Base-by-base conservation (phyloP, 2,888 invertebrate genomes). In the Ctena decussata region DNA sequence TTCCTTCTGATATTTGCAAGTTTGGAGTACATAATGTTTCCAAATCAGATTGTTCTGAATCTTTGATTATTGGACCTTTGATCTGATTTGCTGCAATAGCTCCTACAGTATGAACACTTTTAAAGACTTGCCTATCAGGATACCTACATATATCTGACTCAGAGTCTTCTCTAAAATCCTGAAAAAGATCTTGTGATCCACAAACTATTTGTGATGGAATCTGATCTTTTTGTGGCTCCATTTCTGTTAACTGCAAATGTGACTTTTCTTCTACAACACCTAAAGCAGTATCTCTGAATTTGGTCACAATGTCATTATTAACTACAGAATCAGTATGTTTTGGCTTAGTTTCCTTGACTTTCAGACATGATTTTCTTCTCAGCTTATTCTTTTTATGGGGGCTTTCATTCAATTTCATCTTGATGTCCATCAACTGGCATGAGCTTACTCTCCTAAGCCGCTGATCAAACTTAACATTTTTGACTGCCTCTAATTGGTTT, bases 361-460 rank as follows among this genome's bases (percentile, higher is more conserved):
- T 80, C 24, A 75, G 72, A 44, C 57, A 60, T 21, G 79, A 60
- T 73, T 79, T 79, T n/a, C 21, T 60, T 18, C 27, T 39, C 18
- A 46, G 18, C 32, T 60, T 72, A 39, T 2, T 15, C 6, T 41
- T 41, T 44, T 21, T 72, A 30, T 27, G 46, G 2, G 72, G 72
- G 39, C 72, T 72, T 72, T 21, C 44, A 72, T 78, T 83, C 24
- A 84, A 30, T 77, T 72, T 80, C 88, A 88, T 88, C 71, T 71
- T 88, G 21, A 85, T 82, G 46, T 88, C 88, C 77, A 88, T 88
- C 6, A 88, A 37, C 69, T 85, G 76, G 41, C 85, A 85, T 12
- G 85, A 80, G 18, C 85, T 88, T 3, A 88, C 81, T 35, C 82
- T 74, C 53, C 84, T 72, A 30, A 88, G 70, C 35, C 74, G 80